phyloP scores from a whole-genome alignment of 2,113 vertebrate species.

The Engystomops pustulosus region DNA sequence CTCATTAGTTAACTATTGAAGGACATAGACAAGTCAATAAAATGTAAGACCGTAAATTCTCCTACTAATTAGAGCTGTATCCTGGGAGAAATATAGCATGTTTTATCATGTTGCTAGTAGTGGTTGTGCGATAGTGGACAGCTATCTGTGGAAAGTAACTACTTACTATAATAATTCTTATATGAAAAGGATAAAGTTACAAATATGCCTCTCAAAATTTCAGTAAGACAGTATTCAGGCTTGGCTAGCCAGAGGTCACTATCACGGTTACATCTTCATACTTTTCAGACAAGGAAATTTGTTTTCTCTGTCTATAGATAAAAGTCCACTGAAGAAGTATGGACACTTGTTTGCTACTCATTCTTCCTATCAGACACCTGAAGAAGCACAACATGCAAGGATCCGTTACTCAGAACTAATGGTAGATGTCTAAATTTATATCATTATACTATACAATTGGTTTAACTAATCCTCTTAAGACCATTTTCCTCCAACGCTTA shows the following conservation, averaged over 20 bases:
- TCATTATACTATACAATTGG: no score
- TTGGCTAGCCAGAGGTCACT: not conserved
- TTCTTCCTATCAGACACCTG: no score
- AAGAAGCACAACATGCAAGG: no score
- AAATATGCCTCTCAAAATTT: not conserved
- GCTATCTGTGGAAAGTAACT: not conserved
- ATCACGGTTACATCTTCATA: not conserved
- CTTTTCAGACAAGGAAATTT: not conserved
- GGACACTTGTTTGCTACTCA: no score
- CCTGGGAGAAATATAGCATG: conserved; percentile 97
- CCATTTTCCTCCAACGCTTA: no score
- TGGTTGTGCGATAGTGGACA: not conserved
- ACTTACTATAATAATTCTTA: not conserved
- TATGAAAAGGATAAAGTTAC: not conserved
- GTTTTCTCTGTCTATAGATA: not conserved
- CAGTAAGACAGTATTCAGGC: no score
- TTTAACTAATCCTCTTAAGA: no score
- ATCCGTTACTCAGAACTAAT: no score
- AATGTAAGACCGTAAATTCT: conserved; percentile 99
- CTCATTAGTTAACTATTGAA: conserved; percentile 99
- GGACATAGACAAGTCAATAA: conserved; percentile 99
- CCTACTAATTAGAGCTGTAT: conserved; percentile 98
- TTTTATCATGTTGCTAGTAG: not conserved
- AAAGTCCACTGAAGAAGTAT: not conserved
- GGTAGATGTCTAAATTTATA: no score